A percentile compares a stretch with the other conserved stretches of the same genome.
phyloP scores from a whole-genome alignment of 2,888 invertebrate species.

The Dexiosoma caninum region DNA sequence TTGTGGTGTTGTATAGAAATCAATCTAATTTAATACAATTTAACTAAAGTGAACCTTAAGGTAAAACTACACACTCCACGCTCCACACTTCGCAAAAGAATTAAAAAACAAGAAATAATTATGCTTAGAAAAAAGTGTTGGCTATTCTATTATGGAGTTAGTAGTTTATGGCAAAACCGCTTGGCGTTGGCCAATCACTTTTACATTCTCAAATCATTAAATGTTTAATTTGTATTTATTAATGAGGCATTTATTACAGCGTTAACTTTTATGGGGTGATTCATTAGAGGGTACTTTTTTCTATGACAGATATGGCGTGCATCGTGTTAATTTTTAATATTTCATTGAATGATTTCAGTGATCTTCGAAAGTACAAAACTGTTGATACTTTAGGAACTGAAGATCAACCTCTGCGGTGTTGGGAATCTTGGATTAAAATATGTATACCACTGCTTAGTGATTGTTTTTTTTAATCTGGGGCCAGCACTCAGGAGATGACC shows the following conservation, averaged over 20 bases:
- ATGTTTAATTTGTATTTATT: not conserved
- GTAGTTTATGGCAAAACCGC: not conserved
- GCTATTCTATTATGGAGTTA: not conserved
- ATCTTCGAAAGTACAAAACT: too few species aligned
- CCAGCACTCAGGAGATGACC: too few species aligned
- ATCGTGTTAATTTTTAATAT: too few species aligned
- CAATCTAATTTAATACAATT: not conserved
- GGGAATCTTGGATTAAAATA: too few species aligned
- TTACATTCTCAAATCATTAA: slow-evolving; percentile 48
- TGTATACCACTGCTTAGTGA: too few species aligned
- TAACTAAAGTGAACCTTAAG: not conserved
- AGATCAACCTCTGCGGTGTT: too few species aligned
- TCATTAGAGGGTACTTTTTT: too few species aligned
- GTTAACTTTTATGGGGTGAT: too few species aligned
- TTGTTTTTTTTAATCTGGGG: too few species aligned
- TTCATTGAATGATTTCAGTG: too few species aligned
- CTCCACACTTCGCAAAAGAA: slow-evolving; percentile 1
- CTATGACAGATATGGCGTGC: too few species aligned
- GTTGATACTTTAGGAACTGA: too few species aligned
- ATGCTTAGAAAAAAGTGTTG: not conserved
- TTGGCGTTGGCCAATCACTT: slow-evolving; percentile 38
- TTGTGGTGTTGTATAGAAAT: slow-evolving; percentile 5
- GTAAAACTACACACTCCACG: not conserved
- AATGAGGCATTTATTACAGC: not conserved
- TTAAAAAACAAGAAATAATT: not conserved